phyloP scores from a whole-genome alignment of 2,113 vertebrate genomes.

The Nibea coibor region DNA sequence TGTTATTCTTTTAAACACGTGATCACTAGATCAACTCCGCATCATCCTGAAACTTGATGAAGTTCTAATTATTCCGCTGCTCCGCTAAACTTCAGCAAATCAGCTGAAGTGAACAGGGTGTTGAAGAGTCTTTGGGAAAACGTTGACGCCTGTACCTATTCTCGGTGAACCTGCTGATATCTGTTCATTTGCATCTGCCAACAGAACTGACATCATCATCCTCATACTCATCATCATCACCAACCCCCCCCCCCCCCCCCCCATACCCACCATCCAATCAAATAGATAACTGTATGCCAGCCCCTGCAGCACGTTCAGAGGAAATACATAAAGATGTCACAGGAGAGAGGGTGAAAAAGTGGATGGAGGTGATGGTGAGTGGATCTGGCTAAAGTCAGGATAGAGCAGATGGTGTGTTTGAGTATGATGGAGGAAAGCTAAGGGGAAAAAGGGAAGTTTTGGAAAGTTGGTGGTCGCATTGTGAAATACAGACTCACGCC shows the following conservation, averaged over 20 bases:
- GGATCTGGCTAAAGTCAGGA: not conserved
- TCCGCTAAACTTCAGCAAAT: not conserved
- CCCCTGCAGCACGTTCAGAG: not conserved
- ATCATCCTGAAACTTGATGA: not conserved
- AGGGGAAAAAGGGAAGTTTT: not conserved
- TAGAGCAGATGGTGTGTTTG: too few relatives aligned
- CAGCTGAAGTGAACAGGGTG: conserved; percentile 11
- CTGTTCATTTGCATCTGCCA: conserved; percentile 57
- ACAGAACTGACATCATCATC: conserved; percentile 56
- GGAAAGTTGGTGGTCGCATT: not conserved
- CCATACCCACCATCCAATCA: not conserved
- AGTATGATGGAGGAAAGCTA: not conserved
- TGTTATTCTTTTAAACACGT: not conserved
- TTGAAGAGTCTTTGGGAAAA: conserved; percentile 29
- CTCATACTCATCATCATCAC: conserved; percentile 12
- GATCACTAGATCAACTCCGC: not conserved
- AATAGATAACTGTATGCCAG: not conserved
- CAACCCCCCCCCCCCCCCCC: not conserved
- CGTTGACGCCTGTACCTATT: conserved; percentile 52
- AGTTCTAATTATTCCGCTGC: conserved; percentile 5
- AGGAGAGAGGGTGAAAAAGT: not conserved
- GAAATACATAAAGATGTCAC: conserved; percentile 13
- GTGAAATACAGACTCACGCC: too few relatives aligned
- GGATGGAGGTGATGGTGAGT: not conserved
- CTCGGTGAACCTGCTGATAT: conserved; percentile 50